Conservation (phyloP, 2,888 invertebrate genomes). For the Troides oblongomaculatus region DNA sequence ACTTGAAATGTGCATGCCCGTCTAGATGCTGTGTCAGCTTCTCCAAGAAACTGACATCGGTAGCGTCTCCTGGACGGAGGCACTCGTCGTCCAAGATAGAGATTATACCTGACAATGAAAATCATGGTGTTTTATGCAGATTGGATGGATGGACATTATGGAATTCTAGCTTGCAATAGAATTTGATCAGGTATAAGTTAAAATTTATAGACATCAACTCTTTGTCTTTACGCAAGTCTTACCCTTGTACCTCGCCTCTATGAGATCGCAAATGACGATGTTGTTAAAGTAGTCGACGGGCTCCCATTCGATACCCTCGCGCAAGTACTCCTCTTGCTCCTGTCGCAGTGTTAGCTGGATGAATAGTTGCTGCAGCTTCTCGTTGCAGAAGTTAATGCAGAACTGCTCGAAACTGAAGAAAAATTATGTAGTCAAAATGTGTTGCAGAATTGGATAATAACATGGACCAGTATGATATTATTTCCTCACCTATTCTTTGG, state of each 20-base stretch:
- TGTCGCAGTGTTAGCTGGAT: conserved; percentile 94
- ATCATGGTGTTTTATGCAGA: no score
- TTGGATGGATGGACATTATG: no score
- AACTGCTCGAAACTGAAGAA: conserved; percentile 89
- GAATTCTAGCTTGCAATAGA: no score
- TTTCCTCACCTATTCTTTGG: conserved; percentile 86
- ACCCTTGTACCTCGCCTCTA: conserved; percentile 94
- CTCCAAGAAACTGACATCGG: conserved; percentile 89
- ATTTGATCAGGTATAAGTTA: no score
- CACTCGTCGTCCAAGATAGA: conserved; percentile 95
- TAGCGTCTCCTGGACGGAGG: conserved; percentile 92
- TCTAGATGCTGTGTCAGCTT: conserved; percentile 88
- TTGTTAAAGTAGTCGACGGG: conserved; percentile 95
- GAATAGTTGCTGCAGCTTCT: conserved; percentile 96
- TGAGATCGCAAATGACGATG: conserved; percentile 94
- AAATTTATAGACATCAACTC: no score
- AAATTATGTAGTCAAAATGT: no score
- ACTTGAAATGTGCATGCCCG: conserved; percentile 89
- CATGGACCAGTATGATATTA: no score
- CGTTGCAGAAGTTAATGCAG: conserved; percentile 97
- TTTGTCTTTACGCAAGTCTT: not conserved
- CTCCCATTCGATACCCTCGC: conserved; percentile 95
- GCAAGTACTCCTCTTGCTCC: conserved; percentile 94
- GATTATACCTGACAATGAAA: conserved; percentile 82
- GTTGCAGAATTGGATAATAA: no score